Base-by-base conservation (phyloP, 1,140 invertebrate genomes). In the Apis florea region DNA sequence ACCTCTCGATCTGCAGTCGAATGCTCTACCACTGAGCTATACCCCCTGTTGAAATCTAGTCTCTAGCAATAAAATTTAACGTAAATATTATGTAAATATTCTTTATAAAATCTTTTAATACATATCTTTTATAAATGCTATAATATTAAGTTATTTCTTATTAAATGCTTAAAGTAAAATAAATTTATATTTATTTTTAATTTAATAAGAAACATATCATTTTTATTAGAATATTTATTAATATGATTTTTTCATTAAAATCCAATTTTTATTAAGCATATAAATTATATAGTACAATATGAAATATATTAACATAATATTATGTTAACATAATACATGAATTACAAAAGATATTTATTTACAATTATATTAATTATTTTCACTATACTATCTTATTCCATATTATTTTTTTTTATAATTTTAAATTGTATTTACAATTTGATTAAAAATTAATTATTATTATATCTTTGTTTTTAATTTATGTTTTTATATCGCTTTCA, bases 1-100 rank as follows among this genome's bases (percentile, higher is more conserved):
- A 97, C 96, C 96, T 97, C 96, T 97, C 96, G 96, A 97, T 97
- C 96, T 97, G 96, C 96, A 97, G 96, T 97, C 95, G 95, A 95
- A 95, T 95, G 95, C 95, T 95, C 95, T 96, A 95, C 95, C 95
- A 95, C 95, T 95, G 95, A 96, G 95, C 95, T 95, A 95, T 95
- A 95, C 94, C 95, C 95, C 94, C 95, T 83, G 13, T 71, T 84
- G 61, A 58, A 53, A 8, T 21, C 0, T 19, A 15, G 0, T 1
- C 13, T 64, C 1, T 9, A 68, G 11, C 24, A 68, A 15, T 6
- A 4, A 3, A 6, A 68, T 51, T 64, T 63, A 4, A 4, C 17
- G 0, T 0, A 31, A 53, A 21, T 51, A 17, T 13, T 72, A n/a
- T 31, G 0, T 17, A 49, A 0, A 26, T n/a, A 13, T 12, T 51